phyloP scores from a whole-genome alignment of 2,888 invertebrate species.

The Lasioglossum zephyrum region DNA sequence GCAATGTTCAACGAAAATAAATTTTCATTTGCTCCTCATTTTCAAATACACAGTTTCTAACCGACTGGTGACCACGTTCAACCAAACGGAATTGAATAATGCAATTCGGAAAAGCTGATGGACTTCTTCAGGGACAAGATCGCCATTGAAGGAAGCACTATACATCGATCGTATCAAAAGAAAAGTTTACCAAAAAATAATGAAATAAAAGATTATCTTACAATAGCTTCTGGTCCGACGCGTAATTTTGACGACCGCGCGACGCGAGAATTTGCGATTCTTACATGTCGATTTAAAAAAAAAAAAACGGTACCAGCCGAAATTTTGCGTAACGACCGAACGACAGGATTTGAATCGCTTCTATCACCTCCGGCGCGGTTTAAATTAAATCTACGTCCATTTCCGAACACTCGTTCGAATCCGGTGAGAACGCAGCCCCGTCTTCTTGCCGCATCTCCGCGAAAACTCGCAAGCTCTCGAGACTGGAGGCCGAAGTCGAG shows the following conservation, averaged over 20 bases:
- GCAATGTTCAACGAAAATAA: background rate
- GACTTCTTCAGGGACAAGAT: background rate
- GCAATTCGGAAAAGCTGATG: no score
- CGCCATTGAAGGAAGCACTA: background rate
- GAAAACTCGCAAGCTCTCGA: constrained; percentile 50
- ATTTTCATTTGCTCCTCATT: background rate
- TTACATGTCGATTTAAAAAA: background rate
- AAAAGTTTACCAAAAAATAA: background rate
- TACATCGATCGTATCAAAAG: constrained; percentile 48
- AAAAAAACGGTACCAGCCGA: background rate
- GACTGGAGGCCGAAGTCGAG: constrained; percentile 34
- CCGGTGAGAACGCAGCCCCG: constrained; percentile 41
- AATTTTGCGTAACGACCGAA: constrained; percentile 25
- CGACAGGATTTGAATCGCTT: constrained; percentile 26
- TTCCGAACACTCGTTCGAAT: constrained; percentile 45
- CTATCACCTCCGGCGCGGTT: constrained; percentile 38
- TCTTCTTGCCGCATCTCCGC: constrained; percentile 44
- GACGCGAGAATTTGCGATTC: background rate
- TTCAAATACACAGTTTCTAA: background rate
- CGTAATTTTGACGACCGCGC: constrained; percentile 23
- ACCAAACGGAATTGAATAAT: background rate
- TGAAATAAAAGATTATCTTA: constrained; percentile 13
- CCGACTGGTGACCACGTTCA: background rate
- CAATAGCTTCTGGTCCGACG: background rate
- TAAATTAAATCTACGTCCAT: constrained; percentile 61